A percentile compares a stretch with the other conserved stretches of the same genome.
phyloP scores from a whole-genome alignment of 2,113 vertebrate genomes.

The Empidonax traillii region DNA sequence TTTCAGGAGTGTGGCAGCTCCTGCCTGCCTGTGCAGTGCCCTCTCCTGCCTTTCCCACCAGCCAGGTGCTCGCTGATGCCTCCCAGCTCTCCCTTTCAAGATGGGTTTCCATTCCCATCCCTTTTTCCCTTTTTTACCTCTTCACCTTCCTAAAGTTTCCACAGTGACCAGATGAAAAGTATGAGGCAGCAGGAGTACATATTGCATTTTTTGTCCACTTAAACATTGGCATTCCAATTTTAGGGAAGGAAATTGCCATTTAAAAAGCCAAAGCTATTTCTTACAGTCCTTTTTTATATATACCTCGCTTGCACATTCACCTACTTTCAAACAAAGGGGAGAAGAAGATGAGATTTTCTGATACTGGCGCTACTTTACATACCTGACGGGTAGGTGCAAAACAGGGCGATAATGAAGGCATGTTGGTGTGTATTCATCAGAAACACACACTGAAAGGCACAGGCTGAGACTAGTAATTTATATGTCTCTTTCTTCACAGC shows the following conservation, averaged over 20 bases:
- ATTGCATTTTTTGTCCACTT: background rate
- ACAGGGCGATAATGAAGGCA: background rate
- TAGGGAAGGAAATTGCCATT: background rate
- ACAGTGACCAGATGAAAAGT: background rate
- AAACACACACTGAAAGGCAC: background rate
- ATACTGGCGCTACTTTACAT: background rate
- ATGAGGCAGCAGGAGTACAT: background rate
- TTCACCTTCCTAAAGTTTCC: background rate
- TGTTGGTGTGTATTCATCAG: constrained; percentile 16
- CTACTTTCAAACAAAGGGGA: background rate
- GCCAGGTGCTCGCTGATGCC: background rate
- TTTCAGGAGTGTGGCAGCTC: background rate
- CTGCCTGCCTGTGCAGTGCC: background rate
- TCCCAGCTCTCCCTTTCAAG: background rate
- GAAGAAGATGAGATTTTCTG: constrained; percentile 16
- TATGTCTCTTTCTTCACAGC: constrained; percentile 2
- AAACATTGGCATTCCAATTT: background rate
- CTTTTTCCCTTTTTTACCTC: background rate
- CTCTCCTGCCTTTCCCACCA: background rate
- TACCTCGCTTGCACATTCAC: background rate
- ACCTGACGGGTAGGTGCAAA: background rate
- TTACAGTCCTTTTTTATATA: background rate
- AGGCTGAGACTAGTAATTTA: constrained; percentile 26
- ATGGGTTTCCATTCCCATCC: background rate
- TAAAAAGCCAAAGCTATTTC: background rate